Evolutionary conservation across 2,113 vertebrate genomes (phyloP), one percentile per base, ranked within the genome.

Genomic region (Bujurquina vittata): DNA sequence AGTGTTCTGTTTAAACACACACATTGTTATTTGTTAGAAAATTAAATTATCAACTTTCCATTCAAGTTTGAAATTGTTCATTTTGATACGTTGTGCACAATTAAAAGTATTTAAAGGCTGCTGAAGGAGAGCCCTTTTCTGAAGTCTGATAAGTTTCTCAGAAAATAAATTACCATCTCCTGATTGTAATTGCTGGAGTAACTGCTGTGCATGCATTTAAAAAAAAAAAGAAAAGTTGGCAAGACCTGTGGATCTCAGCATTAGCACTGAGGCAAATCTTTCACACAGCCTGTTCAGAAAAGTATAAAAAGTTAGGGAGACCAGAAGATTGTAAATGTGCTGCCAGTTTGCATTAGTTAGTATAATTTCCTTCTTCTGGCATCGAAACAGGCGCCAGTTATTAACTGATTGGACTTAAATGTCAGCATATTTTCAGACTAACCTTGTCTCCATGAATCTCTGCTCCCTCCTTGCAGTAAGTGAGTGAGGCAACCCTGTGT

Each of bases 371-470:
- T 60, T 69, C 23, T 52, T 4, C 4, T 7, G 43, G 33, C 29
- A 65, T 52, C 43, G 14, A 43, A 63, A 11, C 46, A 26, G 26
- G 22, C 49, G 74, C 7, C 52, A 54, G 20, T 67, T 76, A 40
- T 87, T 17, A 77, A 10, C 35, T 67, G 14, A 72, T 59, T 58
- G 54, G 22, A 46, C 63, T 72, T 54, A 56, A 78, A 58, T 22
- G 31, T 77, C 49, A 84, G 2, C 49, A 58, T 87, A 60, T 86
- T 77, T 87, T 23, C 37, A 35, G 33, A 56, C 46, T 55, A 82
- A 87, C 62, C 86, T 67, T 77, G 49, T 79, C 17, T 23, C 62
- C 35, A 84, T 35, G 31, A n/a, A 1, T 76, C 10, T n/a, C 23
- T 78, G 46, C 79, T 69, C 23, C 31, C 62, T 77, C 20, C 22